Base-by-base conservation (phyloP, 2,888 invertebrate species). In the Tipula helvola region DNA sequence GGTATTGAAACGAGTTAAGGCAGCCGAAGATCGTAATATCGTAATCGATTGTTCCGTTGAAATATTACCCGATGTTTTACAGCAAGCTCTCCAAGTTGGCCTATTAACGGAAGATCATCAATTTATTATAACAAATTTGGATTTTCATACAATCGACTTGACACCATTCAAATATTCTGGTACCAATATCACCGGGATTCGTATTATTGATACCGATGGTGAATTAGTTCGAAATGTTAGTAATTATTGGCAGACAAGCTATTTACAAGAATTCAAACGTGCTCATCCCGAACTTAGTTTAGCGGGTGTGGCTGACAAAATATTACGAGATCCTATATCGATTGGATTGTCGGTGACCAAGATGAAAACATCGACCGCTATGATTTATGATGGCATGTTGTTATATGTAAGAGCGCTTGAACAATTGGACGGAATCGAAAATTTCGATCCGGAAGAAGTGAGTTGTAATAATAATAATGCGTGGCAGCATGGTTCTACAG, bases 371-470 rank as follows among this genome's bases (percentile, higher is more conserved):
- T 95, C 95, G 90, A 94, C 96, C 87, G 97, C 97, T 7, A 92
- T 98, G 88, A 93, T 97, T 88, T 95, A 96, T 90, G 98, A 98
- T 90, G 95, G 97, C 0, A 96, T 98, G 13, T 93, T 94, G 88
- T 92, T 98, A 88, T 96, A 97, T 90, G 95, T 96, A 13, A 93
- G 94, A 89, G 96, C 96, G 83, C 92, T 97, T 87, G 94, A 94
- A 89, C 95, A 95, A 89, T 90, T 96, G 12, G 92, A 92, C 85
- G 92, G 92, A 86, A 89, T 91, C 42, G 90, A 91, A 18, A 91
- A 92, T 87, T 92, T 94, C 7, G 90, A 91, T 36, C 89, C 93
- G 3, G 91, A 91, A 89, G 88, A 91, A 71, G 91, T 96, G n/a
- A 92, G 92, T 87, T 96, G 97, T 89, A 93, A 94, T 86, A 92